These are phyloP conservation scores for Apamea monoglypha DNA, from an alignment of 2,888 invertebrate genomes.

Conservation along the genomic window DNA sequence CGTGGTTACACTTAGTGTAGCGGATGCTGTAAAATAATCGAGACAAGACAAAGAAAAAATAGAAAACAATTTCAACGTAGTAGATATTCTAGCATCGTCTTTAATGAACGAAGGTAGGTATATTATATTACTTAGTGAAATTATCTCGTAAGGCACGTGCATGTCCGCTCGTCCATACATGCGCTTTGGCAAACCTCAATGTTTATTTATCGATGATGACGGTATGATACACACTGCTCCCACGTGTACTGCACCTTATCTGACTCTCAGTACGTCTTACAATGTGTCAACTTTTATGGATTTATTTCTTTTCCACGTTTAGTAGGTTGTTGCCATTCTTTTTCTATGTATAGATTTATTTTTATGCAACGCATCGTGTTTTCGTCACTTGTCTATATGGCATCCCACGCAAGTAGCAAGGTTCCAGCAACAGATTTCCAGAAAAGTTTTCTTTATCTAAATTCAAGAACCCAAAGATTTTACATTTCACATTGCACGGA, in stretches of 20 bases:
- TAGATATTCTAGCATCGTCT: slow-evolving; percentile 11
- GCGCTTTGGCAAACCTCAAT: slow-evolving; percentile 76
- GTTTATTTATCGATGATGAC: slow-evolving; percentile 75
- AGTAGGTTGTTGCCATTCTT: slow-evolving; percentile 21
- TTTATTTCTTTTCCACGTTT: slow-evolving; percentile 48
- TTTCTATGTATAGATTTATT: slow-evolving; percentile 15
- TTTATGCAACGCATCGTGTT: not conserved
- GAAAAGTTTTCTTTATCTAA: not conserved
- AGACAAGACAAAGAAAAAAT: not conserved
- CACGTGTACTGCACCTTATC: slow-evolving; percentile 65
- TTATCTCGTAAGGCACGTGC: slow-evolving; percentile 63
- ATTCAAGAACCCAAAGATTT: not conserved
- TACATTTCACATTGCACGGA: not conserved
- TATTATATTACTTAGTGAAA: slow-evolving; percentile 9
- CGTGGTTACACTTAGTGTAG: not conserved
- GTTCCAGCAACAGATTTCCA: not conserved
- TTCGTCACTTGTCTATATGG: not conserved
- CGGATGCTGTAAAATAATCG: not conserved
- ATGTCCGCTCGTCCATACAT: slow-evolving; percentile 37
- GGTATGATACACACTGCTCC: slow-evolving; percentile 62
- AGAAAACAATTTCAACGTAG: not conserved
- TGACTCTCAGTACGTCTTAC: slow-evolving; percentile 40
- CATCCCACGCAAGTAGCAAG: not conserved
- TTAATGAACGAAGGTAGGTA: slow-evolving; percentile 4
- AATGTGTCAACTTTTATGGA: slow-evolving; percentile 47